Evolutionary conservation across 1,140 invertebrate species (phyloP).

Genomic region (Venustaconcha ellipsiformis): DNA sequence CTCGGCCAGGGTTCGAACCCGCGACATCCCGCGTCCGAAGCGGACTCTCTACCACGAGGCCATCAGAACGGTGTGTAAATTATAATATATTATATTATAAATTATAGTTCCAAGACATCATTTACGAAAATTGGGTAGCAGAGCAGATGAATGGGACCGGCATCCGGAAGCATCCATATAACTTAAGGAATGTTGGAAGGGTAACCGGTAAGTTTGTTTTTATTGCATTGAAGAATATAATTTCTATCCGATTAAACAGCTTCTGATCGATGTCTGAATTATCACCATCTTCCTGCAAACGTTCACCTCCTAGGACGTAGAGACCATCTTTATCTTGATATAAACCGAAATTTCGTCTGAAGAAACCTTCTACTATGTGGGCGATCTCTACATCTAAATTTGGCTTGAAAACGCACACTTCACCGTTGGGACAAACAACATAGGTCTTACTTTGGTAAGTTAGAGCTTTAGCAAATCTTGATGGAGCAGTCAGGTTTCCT

Average conservation of each 20-base stretch:
- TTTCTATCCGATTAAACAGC: background rate
- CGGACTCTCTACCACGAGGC: too few species aligned
- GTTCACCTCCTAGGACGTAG: constrained; percentile 13
- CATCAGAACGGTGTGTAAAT: too few species aligned
- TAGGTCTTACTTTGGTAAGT: constrained; percentile 15
- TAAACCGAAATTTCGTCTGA: constrained; percentile 14
- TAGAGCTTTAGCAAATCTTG: background rate
- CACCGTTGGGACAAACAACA: constrained; percentile 5
- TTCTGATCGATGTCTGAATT: background rate
- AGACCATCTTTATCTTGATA: background rate
- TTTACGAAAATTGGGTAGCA: constrained; percentile 12
- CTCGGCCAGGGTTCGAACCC: too few species aligned
- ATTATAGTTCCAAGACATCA: background rate
- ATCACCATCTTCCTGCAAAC: background rate
- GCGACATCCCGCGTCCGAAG: too few species aligned
- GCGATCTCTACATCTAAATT: constrained; percentile 1
- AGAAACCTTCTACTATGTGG: constrained; percentile 4
- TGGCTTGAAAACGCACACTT: constrained; percentile 5
- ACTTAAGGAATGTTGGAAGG: constrained; percentile 1
- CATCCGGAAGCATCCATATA: constrained; percentile 14
- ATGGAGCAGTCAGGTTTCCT: constrained; percentile 2
- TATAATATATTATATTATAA: too few species aligned
- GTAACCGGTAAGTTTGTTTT: too few species aligned
- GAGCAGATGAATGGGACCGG: background rate
- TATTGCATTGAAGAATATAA: background rate